A percentile compares a stretch with the other conserved stretches of the same genome.
phyloP scores from a whole-genome alignment of 2,888 invertebrate genomes.

The Cryptops parisi region DNA sequence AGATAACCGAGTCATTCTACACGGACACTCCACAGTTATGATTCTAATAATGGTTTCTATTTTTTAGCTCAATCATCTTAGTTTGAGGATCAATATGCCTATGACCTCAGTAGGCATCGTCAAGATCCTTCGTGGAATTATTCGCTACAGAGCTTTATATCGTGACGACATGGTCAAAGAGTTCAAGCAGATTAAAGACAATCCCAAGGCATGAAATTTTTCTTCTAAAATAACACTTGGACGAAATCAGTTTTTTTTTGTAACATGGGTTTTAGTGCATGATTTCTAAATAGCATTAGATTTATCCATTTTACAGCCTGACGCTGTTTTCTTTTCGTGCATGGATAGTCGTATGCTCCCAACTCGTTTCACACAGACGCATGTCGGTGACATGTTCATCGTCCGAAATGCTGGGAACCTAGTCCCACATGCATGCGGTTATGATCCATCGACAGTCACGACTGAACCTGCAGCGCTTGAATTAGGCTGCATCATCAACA shows the following conservation, averaged over 20 bases:
- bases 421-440: conserved; percentile 80
- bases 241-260: conserved; percentile 8
- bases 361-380: conserved; percentile 83
- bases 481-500: conserved; percentile 79
- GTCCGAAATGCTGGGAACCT: conserved; percentile 94
- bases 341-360: conserved; percentile 98
- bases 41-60: no score
- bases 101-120: conserved; percentile 45
- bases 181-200: conserved; percentile 73
- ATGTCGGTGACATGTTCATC: conserved; percentile 96
- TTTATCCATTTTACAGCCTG: conserved; percentile 55
- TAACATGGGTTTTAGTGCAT: no score
- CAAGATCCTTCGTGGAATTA: conserved; percentile 72
- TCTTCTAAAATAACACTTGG: no score
- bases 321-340: conserved; percentile 93
- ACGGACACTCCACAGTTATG: no score
- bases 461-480: conserved; percentile 94
- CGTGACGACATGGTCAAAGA: conserved; percentile 80
- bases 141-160: conserved; percentile 69
- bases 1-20: no score
- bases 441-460: conserved; percentile 69
- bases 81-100: no score
- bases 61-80: no score
- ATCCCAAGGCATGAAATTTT: conserved; percentile 54
- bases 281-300: conserved; percentile 19